A percentile compares a stretch with the other conserved stretches of the same genome.
phyloP scores from a whole-genome alignment of 2,888 invertebrate species.

The Chirona hameri region DNA sequence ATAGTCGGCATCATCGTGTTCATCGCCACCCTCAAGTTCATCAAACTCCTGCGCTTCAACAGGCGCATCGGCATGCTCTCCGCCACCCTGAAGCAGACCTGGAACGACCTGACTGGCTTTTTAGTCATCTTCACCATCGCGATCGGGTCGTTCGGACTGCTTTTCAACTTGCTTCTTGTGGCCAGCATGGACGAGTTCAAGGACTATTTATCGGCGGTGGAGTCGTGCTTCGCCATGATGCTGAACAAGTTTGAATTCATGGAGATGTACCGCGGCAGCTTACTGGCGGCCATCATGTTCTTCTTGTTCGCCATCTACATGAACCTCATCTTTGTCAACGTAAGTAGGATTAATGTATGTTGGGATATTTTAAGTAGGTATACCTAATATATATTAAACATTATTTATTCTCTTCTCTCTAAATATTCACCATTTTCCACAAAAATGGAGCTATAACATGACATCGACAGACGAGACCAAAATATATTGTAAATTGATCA shows the following conservation, averaged over 20 bases:
- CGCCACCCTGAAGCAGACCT: slow-evolving; percentile 42
- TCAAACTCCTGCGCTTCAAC: slow-evolving; percentile 50
- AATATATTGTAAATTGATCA: too few species aligned
- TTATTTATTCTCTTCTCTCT: too few species aligned
- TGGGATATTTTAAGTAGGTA: too few species aligned
- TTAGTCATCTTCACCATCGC: slow-evolving; percentile 50
- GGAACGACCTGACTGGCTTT: slow-evolving; percentile 43
- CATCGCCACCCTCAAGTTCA: slow-evolving; percentile 52
- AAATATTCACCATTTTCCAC: too few species aligned
- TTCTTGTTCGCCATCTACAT: slow-evolving; percentile 47
- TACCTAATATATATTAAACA: too few species aligned
- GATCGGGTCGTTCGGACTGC: slow-evolving; percentile 48
- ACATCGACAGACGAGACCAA: too few species aligned
- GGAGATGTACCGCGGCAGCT: slow-evolving; percentile 42
- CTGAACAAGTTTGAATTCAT: slow-evolving; percentile 51
- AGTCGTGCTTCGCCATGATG: slow-evolving; percentile 50
- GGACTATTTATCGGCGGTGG: slow-evolving; percentile 46
- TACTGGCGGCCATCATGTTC: slow-evolving; percentile 44
- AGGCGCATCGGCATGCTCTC: slow-evolving; percentile 44
- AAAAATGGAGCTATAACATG: too few species aligned
- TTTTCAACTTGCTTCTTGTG: slow-evolving; percentile 44
- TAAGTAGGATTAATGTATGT: slow-evolving; percentile 9
- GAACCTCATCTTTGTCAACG: slow-evolving; percentile 47
- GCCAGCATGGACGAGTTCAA: slow-evolving; percentile 42
- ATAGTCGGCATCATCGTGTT: slow-evolving; percentile 51